Evolutionary conservation across 2,113 vertebrate species (phyloP), one percentile per base, ranked within the genome.

Genomic region (Delphinapterus leucas): DNA sequence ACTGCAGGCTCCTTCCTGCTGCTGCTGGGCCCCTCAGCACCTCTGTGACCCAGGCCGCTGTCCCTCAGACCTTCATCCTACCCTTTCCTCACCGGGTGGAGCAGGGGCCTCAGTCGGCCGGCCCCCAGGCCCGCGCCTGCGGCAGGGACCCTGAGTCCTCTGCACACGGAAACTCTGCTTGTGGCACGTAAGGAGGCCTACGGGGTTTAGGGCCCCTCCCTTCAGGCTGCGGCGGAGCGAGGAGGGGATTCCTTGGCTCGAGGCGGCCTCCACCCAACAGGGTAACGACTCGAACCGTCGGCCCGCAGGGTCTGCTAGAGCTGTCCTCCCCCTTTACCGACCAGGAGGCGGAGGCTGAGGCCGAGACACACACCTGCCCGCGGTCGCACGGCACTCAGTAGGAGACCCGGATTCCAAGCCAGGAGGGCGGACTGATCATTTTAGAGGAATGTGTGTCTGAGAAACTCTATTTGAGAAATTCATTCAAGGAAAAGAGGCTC

Each of bases 361-460:
- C 38, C 21, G 21, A 61, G 53, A 53, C 41, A 41, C 71, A n/a
- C 28, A 53, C 41, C 36, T 2, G 53, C 49, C 12, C 41, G 3
- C 5, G 17, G 38, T 9, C 8, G 13, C 76, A n/a, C 1, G 8
- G 33, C 6, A 15, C n/a, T 10, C 28, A 23, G 41, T 4, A 8
- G 10, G 0, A 53, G 67, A 21, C 49, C 41, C 18, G 58, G 47
- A 1, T 26, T 70, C 28, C 68, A 2, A 0, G 21, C 68, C 60
- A 36, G 71, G 20, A 63, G 31, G 31, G 2, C 53, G 15, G 53
- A 18, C 53, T 17, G 15, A 18, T 53, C 53, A 53, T 53, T 53
- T 53, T 25, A 58, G 47, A 74, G 68, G 68, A 60, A 28, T 88
- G 18, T 60, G 63, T 28, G 33, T 70, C 85, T 90, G 36, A 44